Base-by-base conservation (phyloP, 2,113 vertebrate genomes). In the Dipodomys merriami region DNA sequence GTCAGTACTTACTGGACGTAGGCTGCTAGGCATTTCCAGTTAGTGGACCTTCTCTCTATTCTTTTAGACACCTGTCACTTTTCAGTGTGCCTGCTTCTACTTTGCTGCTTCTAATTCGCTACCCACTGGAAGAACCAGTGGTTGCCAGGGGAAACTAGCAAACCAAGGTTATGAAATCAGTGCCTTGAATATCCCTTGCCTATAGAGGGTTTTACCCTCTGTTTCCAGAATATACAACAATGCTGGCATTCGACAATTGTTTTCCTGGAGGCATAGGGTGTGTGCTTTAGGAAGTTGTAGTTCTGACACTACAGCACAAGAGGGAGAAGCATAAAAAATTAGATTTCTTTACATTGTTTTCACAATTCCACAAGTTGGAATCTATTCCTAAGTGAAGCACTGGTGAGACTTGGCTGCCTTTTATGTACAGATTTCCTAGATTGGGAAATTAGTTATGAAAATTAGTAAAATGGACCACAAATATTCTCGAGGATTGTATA, bases 31-130 rank as follows among this genome's bases (percentile, higher is more conserved):
- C 91, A 95, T 90, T 95, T 93, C 60, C 82, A 95, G 81, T 96
- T 88, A 91, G 22, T 8, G 7, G 46, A 22, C 22, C 19, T 78
- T 74, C 72, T 90, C 6, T 69, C 72, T 89, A 69, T n/a, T 89
- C 73, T 87, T 94, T 69, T 78, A 96, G 96, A 94, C 53, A 91
- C n/a, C 78, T 96, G 95, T 94, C 96, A 96, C 93, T 94, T 91
- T 91, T 62, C 78, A 46, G 18, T 46, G 49, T 9, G 10, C 79
- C 49, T 85, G 35, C 90, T 90, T 93, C 95, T 92, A 69, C 79
- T 92, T 85, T 62, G 74, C 91, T 94, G 33, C 19, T 82, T 91
- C 87, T 96, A 94, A 95, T 94, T 96, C 89, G 62, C 81, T 82
- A 87, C 73, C 68, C 20, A 20, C 86, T 67, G 68, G 89, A 86